Conservation (phyloP, 2,797 vertebrate genomes). For the Phataginus tetradactyla region DNA sequence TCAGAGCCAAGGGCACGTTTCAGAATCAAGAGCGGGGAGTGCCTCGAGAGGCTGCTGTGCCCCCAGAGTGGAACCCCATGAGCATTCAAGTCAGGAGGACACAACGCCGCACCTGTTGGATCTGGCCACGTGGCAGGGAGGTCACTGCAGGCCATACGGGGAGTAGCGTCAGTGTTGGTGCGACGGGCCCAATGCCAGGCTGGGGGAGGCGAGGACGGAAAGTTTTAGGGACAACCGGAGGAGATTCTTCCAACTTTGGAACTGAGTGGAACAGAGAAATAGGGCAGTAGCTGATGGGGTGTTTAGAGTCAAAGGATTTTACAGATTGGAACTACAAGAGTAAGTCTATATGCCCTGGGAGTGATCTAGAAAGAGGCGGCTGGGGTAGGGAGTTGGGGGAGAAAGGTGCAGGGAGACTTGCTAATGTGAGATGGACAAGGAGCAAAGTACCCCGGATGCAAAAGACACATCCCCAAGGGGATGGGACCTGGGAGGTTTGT, state of each 20-base stretch:
- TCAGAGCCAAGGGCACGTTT: background rate
- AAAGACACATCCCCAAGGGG: background rate
- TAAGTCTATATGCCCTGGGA: background rate
- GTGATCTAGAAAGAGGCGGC: background rate
- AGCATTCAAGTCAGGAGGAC: background rate
- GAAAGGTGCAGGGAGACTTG: background rate
- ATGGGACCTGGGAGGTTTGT: background rate
- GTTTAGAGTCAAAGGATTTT: background rate
- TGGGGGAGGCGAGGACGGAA: no score
- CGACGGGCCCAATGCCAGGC: background rate
- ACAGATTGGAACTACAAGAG: background rate
- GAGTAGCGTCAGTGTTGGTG: background rate
- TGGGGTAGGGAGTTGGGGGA: background rate
- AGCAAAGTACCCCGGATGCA: rapidly evolving
- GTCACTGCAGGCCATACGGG: background rate
- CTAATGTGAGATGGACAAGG: background rate
- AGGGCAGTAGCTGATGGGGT: background rate
- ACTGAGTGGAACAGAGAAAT: background rate
- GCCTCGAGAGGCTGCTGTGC: background rate
- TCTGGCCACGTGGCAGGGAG: background rate
- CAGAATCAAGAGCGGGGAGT: constrained; percentile 8
- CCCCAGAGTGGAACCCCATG: rapidly evolving
- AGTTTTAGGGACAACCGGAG: background rate
- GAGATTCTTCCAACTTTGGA: background rate
- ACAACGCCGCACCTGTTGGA: background rate